These are phyloP conservation scores for Andrena dorsata DNA, from an alignment of 2,888 invertebrate species.

Conservation along the genomic window DNA sequence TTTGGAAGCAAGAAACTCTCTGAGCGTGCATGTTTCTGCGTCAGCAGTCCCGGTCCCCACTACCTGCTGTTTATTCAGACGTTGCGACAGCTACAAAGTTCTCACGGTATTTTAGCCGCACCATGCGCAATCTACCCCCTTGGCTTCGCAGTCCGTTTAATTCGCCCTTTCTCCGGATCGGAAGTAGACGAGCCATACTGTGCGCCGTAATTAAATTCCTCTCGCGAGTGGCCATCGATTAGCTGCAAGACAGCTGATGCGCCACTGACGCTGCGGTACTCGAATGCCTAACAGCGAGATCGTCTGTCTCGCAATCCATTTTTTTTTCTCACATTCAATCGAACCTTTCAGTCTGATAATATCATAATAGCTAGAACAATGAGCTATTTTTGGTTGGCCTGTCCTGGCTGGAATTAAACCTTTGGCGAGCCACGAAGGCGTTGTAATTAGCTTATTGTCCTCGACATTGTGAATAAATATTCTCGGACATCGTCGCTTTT, in stretches of 20 bases:
- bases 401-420: too few relatives aligned
- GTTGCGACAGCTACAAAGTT: constrained; percentile 9
- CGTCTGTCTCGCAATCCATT: background rate
- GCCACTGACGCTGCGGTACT: constrained; percentile 22
- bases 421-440: too few relatives aligned
- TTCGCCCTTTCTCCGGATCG: constrained; percentile 17
- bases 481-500: too few relatives aligned
- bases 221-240: constrained; percentile 36
- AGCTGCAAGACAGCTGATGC: constrained; percentile 33
- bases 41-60: background rate
- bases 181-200: constrained; percentile 16
- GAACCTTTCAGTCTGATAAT: background rate
- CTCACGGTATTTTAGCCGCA: constrained; percentile 18
- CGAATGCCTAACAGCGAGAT: constrained; percentile 8
- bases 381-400: too few relatives aligned
- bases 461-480: too few relatives aligned
- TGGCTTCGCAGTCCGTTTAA: constrained; percentile 41
- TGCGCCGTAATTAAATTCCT: constrained; percentile 50
- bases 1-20: background rate
- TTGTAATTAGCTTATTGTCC: too few relatives aligned
- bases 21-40: background rate
- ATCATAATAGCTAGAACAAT: too few relatives aligned
- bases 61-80: constrained; percentile 40
- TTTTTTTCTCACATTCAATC: background rate
- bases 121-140: constrained; percentile 27